Base-by-base conservation (phyloP, 2,797 vertebrate species). In the Acipenser oxyrinchus region DNA sequence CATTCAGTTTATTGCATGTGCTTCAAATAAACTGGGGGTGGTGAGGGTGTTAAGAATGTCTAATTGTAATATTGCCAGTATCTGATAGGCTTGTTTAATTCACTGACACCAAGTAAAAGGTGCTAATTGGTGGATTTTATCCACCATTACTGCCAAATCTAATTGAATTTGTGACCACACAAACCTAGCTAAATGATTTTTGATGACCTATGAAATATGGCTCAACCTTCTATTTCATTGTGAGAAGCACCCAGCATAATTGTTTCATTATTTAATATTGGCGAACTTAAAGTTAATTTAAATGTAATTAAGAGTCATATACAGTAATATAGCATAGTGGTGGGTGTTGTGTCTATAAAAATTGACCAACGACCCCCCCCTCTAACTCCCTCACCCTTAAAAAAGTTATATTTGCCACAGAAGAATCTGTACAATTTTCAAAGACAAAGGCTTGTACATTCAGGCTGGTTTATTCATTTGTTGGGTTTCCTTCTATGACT, bases 401-500 rank as follows among this genome's bases (percentile, higher is more conserved):
- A 37, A 37, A 37, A 37, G 23, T 37, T 2, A 37, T 2, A 37
- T 37, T 37, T 37, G 23, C 2, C 23, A 37, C 55, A 12, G 55
- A 58, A 58, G 12, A 11, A 58, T 15, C 9, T 6, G 12, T 9
- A 7, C 23, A 37, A 37, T 37, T 37, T 37, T 37, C 23, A 37
- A 37, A 37, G 23, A 4, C 23, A 37, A 37, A 37, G 23, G 23
- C 23, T 37, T 37, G 23, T 2, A 37, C 23, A 37, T 37, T 37
- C 23, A 37, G 23, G 23, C 23, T 37, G 23, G 23, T 37, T 37
- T 37, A 37, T 37, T 37, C 23, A 37, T 37, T 37, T 37, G 23
- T 37, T 37, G 23, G 23, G 23, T 37, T 37, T 37, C 23, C 23
- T 37, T 37, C 4, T 37, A 51, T 69, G 57, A 15, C 76, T 13